Evolutionary conservation across 2,113 vertebrate genomes (phyloP).

Genomic region (Phaethornis superciliosus): DNA sequence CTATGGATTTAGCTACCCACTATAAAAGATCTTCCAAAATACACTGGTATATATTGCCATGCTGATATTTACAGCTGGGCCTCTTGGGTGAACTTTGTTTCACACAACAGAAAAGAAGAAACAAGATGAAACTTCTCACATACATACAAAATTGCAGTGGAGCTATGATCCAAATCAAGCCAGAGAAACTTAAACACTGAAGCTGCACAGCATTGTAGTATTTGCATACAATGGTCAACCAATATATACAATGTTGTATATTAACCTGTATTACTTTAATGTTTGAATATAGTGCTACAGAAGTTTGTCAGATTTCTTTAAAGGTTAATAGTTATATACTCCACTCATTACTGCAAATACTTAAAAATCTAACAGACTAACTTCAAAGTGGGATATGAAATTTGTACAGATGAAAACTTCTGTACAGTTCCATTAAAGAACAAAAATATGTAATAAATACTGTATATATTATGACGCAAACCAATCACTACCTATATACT

Average conservation of each 20-base stretch:
- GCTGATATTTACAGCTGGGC: neutral
- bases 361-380: neutral
- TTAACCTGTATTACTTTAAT: neutral
- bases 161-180: neutral
- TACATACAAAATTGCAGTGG: accelerated
- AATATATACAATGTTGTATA: neutral
- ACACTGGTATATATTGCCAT: neutral
- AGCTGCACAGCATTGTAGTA: neutral
- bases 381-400: neutral
- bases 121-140: neutral
- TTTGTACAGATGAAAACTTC: neutral
- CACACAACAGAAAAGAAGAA: neutral
- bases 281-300: neutral
- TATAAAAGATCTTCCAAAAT: neutral
- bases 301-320: neutral
- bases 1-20: neutral
- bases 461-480: neutral
- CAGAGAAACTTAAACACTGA: neutral
- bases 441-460: neutral
- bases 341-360: neutral
- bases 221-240: neutral
- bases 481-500: neutral
- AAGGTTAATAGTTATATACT: neutral
- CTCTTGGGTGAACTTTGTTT: neutral
- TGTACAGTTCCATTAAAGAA: neutral